A percentile compares a stretch with the other conserved stretches of the same genome.
phyloP scores from a whole-genome alignment of 2,113 vertebrate species.

The Notothenia rossii region DNA sequence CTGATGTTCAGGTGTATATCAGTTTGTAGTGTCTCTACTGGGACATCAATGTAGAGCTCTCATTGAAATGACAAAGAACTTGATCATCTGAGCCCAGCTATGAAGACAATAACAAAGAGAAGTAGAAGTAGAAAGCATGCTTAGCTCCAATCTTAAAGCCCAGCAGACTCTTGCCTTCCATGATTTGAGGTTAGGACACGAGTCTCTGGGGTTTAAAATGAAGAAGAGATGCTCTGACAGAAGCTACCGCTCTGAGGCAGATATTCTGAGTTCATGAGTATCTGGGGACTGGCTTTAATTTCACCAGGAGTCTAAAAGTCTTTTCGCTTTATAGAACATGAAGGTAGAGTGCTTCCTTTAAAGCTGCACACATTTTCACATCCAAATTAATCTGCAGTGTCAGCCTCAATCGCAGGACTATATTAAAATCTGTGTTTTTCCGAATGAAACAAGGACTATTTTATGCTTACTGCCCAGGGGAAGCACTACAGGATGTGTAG shows the following conservation, averaged over 20 bases:
- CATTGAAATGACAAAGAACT: neutral
- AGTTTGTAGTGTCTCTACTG: too few relatives aligned
- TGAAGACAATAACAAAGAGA: neutral
- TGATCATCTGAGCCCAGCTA: neutral
- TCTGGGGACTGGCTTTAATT: constrained; percentile 13
- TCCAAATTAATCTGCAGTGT: neutral
- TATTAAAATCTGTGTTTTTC: neutral
- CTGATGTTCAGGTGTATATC: too few relatives aligned
- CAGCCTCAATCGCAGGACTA: neutral
- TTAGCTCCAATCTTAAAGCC: too few relatives aligned
- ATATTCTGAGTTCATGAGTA: neutral
- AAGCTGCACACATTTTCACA: neutral
- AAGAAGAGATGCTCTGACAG: constrained; percentile 13
- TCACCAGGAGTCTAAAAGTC: neutral
- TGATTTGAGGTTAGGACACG: constrained; percentile 13
- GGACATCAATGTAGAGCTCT: neutral
- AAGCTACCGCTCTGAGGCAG: neutral
- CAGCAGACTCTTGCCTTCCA: neutral
- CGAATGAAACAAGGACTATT: neutral
- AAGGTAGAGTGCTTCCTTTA: neutral
- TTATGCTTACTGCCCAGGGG: neutral
- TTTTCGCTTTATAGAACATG: neutral
- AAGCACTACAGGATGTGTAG: neutral
- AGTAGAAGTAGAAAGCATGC: neutral
- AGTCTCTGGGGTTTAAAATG: constrained; percentile 19